Evolutionary conservation across 2,113 vertebrate species (phyloP).

Genomic region (Centropristis striata): DNA sequence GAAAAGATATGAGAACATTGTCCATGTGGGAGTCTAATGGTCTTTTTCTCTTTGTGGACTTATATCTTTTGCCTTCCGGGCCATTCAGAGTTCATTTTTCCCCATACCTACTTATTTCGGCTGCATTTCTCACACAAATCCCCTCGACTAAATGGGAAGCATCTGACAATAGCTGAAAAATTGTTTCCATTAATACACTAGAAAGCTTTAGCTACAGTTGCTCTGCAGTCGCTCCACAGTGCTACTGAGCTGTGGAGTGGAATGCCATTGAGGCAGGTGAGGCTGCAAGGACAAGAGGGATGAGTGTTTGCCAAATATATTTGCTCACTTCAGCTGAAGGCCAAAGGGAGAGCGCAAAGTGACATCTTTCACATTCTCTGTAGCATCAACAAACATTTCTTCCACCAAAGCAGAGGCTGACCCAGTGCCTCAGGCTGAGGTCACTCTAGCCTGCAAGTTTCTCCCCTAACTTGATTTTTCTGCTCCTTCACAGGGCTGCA

Average conservation of each 20-base stretch:
- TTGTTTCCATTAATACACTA: slow-evolving; percentile 24
- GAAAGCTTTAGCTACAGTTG: background rate
- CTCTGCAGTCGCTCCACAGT: background rate
- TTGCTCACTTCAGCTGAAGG: slow-evolving; percentile 39
- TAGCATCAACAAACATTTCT: slow-evolving; percentile 39
- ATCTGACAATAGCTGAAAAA: slow-evolving; percentile 33
- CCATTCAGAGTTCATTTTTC: slow-evolving; percentile 22
- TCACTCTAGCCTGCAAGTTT: slow-evolving; percentile 7
- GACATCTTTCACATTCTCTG: slow-evolving; percentile 42
- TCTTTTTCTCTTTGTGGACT: slow-evolving; percentile 19
- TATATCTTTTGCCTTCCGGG: background rate
- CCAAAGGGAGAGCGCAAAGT: slow-evolving; percentile 24
- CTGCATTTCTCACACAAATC: slow-evolving; percentile 13
- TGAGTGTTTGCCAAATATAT: slow-evolving; percentile 59
- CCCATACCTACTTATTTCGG: background rate
- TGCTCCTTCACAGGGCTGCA: slow-evolving; percentile 4
- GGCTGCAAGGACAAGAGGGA: slow-evolving; percentile 26
- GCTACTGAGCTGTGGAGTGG: background rate
- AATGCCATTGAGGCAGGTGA: slow-evolving; percentile 29
- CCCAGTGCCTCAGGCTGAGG: slow-evolving; percentile 35
- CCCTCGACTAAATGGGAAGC: slow-evolving; percentile 1
- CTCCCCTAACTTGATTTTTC: slow-evolving; percentile 31
- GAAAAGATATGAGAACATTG: background rate
- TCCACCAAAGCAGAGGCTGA: slow-evolving; percentile 11
- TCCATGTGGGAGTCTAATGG: background rate